A percentile compares a stretch with the other conserved stretches of the same genome.
These are phyloP conservation scores for Operophtera brumata DNA, from an alignment of 2,888 invertebrate genomes.

Conservation along the genomic window DNA sequence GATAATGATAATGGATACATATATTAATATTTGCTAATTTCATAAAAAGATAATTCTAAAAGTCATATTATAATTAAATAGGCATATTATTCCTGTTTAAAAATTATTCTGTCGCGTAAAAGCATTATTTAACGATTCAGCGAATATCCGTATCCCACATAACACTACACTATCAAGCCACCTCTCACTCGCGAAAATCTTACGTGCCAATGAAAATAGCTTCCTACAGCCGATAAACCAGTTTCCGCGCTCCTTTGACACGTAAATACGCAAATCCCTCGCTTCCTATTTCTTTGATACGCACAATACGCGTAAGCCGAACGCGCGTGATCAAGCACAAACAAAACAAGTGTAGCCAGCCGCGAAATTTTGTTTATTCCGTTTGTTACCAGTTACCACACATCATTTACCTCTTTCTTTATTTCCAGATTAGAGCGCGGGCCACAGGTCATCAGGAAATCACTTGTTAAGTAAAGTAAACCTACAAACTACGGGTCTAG, in stretches of 20 bases:
- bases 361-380: slow-evolving; percentile 26
- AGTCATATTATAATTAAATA: too few relatives aligned
- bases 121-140: too few relatives aligned
- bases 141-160: too few relatives aligned
- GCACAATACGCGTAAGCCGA: slow-evolving; percentile 3
- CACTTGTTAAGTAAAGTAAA: slow-evolving; percentile 6
- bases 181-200: neutral
- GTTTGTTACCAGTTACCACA: slow-evolving; percentile 22
- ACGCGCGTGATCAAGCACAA: slow-evolving; percentile 9
- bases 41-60: too few relatives aligned
- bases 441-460: neutral
- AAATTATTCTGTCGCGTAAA: too few relatives aligned
- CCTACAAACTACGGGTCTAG: too few relatives aligned
- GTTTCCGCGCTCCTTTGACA: neutral
- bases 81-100: too few relatives aligned
- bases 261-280: neutral
- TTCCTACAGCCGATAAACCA: neutral
- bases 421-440: slow-evolving; percentile 21
- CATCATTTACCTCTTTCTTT: slow-evolving; percentile 29
- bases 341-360: slow-evolving; percentile 15
- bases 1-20: too few relatives aligned
- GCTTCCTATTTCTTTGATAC: neutral
- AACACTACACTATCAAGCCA: too few relatives aligned
- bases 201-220: neutral
- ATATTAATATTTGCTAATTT: too few relatives aligned